Conservation (phyloP, 2,113 vertebrate species). For the Pipra filicauda region DNA sequence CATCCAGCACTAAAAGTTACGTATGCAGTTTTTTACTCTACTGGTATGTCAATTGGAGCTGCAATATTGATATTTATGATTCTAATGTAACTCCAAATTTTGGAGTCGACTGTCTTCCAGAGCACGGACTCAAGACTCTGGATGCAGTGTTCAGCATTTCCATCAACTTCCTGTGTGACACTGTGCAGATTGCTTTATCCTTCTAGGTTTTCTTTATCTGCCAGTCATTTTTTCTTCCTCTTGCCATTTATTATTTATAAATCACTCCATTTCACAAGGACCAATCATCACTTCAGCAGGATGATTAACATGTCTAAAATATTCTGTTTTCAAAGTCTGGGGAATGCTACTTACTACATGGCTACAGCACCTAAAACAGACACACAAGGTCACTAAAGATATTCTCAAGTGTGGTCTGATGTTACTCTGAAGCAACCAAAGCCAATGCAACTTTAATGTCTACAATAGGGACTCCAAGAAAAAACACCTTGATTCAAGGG, state of each 20-base stretch:
- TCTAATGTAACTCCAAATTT: not conserved
- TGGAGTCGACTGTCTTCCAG: not conserved
- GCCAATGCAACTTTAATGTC: not conserved
- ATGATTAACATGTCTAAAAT: not conserved
- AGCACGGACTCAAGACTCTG: not conserved
- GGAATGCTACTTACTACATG: not conserved
- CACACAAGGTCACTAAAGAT: not conserved
- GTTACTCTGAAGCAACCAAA: not conserved
- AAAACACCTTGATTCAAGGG: not conserved
- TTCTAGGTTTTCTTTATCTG: not conserved
- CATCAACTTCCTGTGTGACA: not conserved
- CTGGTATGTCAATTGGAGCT: not conserved
- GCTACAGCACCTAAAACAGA: not conserved
- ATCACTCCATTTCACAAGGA: not conserved
- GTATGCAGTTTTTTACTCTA: not conserved
- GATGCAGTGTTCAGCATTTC: not conserved
- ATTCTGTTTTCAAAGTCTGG: not conserved
- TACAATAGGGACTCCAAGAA: not conserved
- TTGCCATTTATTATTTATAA: not conserved
- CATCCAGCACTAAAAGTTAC: not conserved
- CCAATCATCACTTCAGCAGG: not conserved
- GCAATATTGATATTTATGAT: not conserved
- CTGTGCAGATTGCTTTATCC: not conserved
- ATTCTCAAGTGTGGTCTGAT: not conserved
- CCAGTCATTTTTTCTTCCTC: not conserved